phyloP scores from a whole-genome alignment of 2,113 vertebrate genomes.

The Tinamus guttatus region DNA sequence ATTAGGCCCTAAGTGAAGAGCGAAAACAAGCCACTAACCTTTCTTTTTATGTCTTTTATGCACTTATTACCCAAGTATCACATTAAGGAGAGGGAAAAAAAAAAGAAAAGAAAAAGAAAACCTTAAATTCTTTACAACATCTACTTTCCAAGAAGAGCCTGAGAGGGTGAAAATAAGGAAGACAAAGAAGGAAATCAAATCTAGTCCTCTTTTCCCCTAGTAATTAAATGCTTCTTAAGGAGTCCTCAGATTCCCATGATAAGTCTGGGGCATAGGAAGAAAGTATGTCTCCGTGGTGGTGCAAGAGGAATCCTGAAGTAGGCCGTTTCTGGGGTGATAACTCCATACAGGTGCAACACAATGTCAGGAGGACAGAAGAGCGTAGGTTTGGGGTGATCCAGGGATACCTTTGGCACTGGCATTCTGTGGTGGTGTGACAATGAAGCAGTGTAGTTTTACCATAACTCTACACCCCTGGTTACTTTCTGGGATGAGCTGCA shows the following conservation, averaged over 20 bases:
- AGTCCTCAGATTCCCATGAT: background rate
- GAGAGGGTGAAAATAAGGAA: background rate
- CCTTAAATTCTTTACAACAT: background rate
- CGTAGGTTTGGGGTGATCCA: background rate
- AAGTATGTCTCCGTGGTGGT: accelerated
- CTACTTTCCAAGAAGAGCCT: background rate
- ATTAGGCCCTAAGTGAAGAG: background rate
- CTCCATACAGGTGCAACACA: accelerated
- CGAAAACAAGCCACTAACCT: background rate
- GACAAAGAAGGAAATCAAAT: background rate
- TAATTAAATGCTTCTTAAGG: background rate
- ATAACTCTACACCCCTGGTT: accelerated
- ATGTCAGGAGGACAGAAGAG: background rate
- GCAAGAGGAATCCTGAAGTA: no score
- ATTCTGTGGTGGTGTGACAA: accelerated
- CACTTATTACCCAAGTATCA: background rate
- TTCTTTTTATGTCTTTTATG: background rate
- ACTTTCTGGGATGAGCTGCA: background rate
- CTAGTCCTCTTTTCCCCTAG: accelerated
- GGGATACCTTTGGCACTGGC: background rate
- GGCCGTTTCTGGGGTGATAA: background rate
- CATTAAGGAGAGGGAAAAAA: background rate
- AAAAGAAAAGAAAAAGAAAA: background rate
- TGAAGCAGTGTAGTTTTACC: background rate
- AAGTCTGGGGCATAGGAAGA: background rate